These are phyloP conservation scores for Garra rufa DNA, from an alignment of 2,113 vertebrate species.

Conservation along the genomic window DNA sequence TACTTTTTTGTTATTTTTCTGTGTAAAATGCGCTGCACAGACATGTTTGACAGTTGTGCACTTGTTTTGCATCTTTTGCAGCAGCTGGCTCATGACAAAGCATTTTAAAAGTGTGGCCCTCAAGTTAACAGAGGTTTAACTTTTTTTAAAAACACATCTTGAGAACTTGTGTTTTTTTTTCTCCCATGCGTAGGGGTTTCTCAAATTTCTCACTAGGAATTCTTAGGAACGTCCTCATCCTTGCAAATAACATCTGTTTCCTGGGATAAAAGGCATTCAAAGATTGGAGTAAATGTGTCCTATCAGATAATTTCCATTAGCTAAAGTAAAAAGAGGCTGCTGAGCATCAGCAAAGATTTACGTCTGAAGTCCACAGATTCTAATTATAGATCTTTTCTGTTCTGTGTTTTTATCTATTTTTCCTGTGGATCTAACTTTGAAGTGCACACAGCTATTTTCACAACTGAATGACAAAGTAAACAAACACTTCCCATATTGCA, in stretches of 20 bases:
- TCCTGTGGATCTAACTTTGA: slow-evolving; percentile 76
- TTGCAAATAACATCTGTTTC: slow-evolving; percentile 44
- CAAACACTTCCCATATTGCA: slow-evolving; percentile 66
- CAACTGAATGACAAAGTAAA: slow-evolving; percentile 79
- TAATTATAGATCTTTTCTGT: slow-evolving; percentile 83
- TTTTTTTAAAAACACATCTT: too few relatives aligned
- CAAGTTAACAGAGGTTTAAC: too few relatives aligned
- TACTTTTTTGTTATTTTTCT: too few relatives aligned
- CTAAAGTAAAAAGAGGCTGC: slow-evolving; percentile 60
- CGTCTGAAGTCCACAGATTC: slow-evolving; percentile 79
- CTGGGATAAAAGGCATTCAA: slow-evolving; percentile 35
- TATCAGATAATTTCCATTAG: slow-evolving; percentile 65
- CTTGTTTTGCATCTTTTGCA: too few relatives aligned
- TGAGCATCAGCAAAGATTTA: slow-evolving; percentile 69
- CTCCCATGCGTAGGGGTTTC: too few relatives aligned
- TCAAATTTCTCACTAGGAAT: neutral
- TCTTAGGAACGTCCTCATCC: neutral
- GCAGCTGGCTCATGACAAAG: too few relatives aligned
- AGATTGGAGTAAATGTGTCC: slow-evolving; percentile 61
- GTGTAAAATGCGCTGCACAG: too few relatives aligned
- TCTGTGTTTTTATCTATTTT: slow-evolving; percentile 75
- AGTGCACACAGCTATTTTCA: slow-evolving; percentile 73
- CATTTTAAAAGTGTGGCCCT: too few relatives aligned
- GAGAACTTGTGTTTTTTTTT: too few relatives aligned
- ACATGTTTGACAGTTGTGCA: too few relatives aligned